Conservation (phyloP, 2,888 invertebrate species). For the Noctua janthina region DNA sequence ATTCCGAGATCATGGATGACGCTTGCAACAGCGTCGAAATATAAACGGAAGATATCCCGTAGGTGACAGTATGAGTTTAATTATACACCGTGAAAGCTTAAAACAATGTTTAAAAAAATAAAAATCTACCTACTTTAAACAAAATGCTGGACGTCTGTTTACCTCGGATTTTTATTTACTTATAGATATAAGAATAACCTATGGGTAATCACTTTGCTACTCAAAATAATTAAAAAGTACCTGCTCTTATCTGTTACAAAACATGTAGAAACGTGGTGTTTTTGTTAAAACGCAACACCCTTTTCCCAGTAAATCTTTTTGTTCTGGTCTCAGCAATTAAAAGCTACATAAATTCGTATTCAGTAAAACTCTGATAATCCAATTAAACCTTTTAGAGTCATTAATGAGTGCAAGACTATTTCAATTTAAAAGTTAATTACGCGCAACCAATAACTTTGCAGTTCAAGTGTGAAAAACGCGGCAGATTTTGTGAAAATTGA, state of each 20-base stretch:
- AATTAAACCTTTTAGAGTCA: conserved; percentile 40
- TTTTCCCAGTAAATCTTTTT: not conserved
- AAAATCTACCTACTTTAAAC: not conserved
- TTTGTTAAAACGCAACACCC: not conserved
- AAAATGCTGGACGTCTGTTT: not conserved
- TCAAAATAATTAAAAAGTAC: not conserved
- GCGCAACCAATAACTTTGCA: conserved; percentile 22
- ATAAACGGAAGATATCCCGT: no score
- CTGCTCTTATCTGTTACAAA: not conserved
- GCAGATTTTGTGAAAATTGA: not conserved
- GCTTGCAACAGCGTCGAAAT: no score
- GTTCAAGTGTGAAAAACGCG: conserved; percentile 1
- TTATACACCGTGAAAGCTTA: no score
- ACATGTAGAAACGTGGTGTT: not conserved
- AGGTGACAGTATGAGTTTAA: no score
- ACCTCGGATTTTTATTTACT: not conserved
- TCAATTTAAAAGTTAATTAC: conserved; percentile 49
- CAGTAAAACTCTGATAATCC: conserved; percentile 27
- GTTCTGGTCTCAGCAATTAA: not conserved
- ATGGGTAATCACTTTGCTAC: not conserved
- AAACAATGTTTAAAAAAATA: no score
- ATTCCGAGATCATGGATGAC: no score
- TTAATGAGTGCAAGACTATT: conserved; percentile 35
- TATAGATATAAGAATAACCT: not conserved
- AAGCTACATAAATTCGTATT: conserved; percentile 12